These are phyloP conservation scores for Scaptomyza cyrtandrae DNA, from an alignment of 2,888 invertebrate genomes.

Conservation along the genomic window DNA sequence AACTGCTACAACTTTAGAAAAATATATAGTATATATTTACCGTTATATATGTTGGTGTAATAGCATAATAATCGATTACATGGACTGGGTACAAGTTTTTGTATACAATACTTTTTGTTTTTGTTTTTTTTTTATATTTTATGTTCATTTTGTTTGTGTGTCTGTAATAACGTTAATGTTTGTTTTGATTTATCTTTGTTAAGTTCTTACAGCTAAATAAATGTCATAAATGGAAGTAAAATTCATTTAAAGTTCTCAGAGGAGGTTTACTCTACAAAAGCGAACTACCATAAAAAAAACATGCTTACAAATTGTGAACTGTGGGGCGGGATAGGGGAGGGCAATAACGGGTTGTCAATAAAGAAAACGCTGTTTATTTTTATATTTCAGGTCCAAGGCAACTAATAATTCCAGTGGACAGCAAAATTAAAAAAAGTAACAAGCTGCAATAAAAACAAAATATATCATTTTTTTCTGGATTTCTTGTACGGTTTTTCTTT, in stretches of 20 bases:
- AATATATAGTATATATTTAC: constrained; percentile 67
- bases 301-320: constrained; percentile 3
- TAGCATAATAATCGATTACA: constrained; percentile 75
- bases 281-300: constrained; percentile 24
- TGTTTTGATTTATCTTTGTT: constrained; percentile 6
- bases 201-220: constrained; percentile 56
- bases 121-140: constrained; percentile 12
- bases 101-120: constrained; percentile 66
- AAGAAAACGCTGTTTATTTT: not conserved
- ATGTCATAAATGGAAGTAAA: constrained; percentile 73
- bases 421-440: constrained; percentile 31
- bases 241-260: constrained; percentile 64
- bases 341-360: not conserved
- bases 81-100: constrained; percentile 77
- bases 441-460: constrained; percentile 45
- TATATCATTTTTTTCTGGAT: constrained; percentile 13
- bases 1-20: constrained; percentile 68
- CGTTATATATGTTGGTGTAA: constrained; percentile 63
- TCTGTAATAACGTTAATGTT: constrained; percentile 45
- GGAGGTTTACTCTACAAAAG: constrained; percentile 38
- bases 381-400: constrained; percentile 35
- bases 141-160: constrained; percentile 19
- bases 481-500: constrained; percentile 27
- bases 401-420: constrained; percentile 12
- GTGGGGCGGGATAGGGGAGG: not conserved